Evolutionary conservation across 1,140 invertebrate species (phyloP), one percentile per base, ranked within the genome.

Genomic region (Drosophila lini): DNA sequence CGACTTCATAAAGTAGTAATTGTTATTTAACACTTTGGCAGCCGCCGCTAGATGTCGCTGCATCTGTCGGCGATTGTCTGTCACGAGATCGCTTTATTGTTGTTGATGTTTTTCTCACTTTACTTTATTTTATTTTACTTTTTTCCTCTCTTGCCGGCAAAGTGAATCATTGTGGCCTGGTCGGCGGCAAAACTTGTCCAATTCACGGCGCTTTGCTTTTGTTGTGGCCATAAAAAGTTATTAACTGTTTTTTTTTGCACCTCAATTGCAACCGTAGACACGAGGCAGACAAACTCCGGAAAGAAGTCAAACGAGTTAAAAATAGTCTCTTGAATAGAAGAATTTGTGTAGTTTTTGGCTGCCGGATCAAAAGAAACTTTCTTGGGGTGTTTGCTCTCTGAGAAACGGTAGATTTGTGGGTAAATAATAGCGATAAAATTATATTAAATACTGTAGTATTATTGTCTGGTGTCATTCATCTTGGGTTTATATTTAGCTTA

Each of bases 1-100:
- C 75, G 61, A 77, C 81, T 83, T 83, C 56, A 83, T 84, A 85
- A 84, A 85, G 61, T 64, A 40, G 73, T 83, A 83, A 83, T 83
- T 80, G 81, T 83, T 84, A 83, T 83, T 83, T 83, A 85, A 83
- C 81, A 80, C 81, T 74, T 65, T 76, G 48, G 41, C 47, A 47
- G 58, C 59, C 60, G 79, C 61, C 79, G 62, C 80, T 84, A 83
- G 81, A 83, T 84, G 81, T 83, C 80, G 80, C 80, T 83, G 76
- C 63, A 64, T 56, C 42, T 75, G 76, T 56, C 58, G 45, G 78
- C 78, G 59, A 80, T 76, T 70, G 74, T 69, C 76, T 83, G 80
- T 76, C 80, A 83, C 76, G 76, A 83, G 64, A 83, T 67, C 58
- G 19, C 42, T 64, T 44, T 69, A 60, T 53, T 80, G 53, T 36